phyloP scores from a whole-genome alignment of 1,140 invertebrate genomes.

The Neodiprion pinetum region DNA sequence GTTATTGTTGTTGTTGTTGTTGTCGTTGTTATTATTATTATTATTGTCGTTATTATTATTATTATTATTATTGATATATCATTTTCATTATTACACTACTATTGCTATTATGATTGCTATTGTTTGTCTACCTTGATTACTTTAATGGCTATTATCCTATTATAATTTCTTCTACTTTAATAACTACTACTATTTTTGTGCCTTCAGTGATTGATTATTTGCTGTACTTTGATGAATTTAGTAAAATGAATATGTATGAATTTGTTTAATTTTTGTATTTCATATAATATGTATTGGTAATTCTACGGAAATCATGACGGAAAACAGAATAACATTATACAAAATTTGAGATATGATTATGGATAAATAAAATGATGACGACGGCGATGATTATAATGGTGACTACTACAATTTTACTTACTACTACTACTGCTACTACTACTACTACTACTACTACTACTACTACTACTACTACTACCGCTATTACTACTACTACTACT shows the following conservation, averaged over 20 bases:
- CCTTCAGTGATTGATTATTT: constrained; percentile 54
- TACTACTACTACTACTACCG: background rate
- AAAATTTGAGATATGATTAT: background rate
- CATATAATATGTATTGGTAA: background rate
- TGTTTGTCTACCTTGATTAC: constrained; percentile 49
- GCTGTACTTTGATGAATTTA: constrained; percentile 22
- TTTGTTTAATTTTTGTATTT: background rate
- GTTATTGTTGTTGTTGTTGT: no score
- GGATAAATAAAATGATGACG: no score
- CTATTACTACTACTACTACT: constrained; percentile 1
- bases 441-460: background rate
- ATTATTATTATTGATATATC: constrained; percentile 40
- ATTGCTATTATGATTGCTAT: background rate
- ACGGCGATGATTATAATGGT: background rate
- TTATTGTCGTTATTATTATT: no score
- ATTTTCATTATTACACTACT: constrained; percentile 21
- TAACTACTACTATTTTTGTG: constrained; percentile 50
- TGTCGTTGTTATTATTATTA: no score
- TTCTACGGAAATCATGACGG: background rate
- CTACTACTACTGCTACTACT: background rate
- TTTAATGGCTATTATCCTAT: constrained; percentile 51
- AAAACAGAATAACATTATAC: background rate
- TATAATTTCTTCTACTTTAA: constrained; percentile 47
- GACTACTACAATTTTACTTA: background rate
- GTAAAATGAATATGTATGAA: background rate